Conservation (phyloP, 1,140 invertebrate species). For the Drosophila rufa region DNA sequence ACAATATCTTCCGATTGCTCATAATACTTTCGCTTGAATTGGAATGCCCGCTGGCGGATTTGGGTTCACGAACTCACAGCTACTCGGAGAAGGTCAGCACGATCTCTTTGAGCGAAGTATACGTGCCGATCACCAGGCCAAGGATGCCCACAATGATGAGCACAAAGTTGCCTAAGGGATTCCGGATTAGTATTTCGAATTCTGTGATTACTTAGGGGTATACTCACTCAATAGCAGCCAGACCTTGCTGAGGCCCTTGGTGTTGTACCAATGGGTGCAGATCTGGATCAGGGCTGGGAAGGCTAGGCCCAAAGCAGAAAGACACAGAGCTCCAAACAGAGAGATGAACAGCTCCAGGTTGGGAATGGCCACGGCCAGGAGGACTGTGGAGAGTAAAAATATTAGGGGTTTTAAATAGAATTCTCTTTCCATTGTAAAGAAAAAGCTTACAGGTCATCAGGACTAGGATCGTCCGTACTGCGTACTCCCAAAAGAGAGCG, state of each 20-base stretch:
- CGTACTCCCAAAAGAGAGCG: slow-evolving; percentile 88
- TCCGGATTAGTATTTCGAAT: background rate
- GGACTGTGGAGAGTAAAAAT: slow-evolving; percentile 87
- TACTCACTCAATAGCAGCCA: slow-evolving; percentile 77
- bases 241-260: slow-evolving; percentile 78
- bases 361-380: slow-evolving; percentile 91
- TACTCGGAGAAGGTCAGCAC: slow-evolving; percentile 86
- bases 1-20: slow-evolving; percentile 52
- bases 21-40: slow-evolving; percentile 77
- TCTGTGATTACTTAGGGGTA: too few relatives aligned
- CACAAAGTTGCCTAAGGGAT: slow-evolving; percentile 88
- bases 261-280: slow-evolving; percentile 88
- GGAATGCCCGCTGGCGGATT: slow-evolving; percentile 60
- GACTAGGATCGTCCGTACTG: slow-evolving; percentile 89
- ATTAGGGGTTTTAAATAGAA: background rate
- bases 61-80: slow-evolving; percentile 2
- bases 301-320: slow-evolving; percentile 93
- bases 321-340: slow-evolving; percentile 93
- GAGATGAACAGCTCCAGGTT: slow-evolving; percentile 95
- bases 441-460: slow-evolving; percentile 91
- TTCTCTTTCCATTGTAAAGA: background rate
- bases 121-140: slow-evolving; percentile 90
- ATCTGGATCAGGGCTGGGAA: slow-evolving; percentile 94
- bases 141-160: slow-evolving; percentile 89
- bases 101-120: slow-evolving; percentile 89